Percentiles rank a stretch among this genome's conserved stretches.
Evolutionary conservation across 2,113 vertebrate genomes (phyloP).

Genomic region (Eretmochelys imbricata): DNA sequence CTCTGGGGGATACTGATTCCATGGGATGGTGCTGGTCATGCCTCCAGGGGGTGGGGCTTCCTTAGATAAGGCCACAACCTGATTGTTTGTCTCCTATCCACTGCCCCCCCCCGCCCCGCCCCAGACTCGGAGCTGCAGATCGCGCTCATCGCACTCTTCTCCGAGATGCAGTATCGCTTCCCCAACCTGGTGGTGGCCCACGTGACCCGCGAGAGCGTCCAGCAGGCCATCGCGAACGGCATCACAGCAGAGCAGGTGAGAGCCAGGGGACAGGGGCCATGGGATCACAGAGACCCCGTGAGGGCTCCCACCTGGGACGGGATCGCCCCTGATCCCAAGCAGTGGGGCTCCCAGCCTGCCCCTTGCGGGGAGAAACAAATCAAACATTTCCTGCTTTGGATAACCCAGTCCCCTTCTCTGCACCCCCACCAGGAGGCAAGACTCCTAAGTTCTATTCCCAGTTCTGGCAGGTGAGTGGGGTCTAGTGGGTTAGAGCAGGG

Average conservation of each 20-base stretch:
- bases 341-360: background rate
- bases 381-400: background rate
- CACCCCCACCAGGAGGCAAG: background rate
- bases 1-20: background rate
- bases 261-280: background rate
- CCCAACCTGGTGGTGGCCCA: slow-evolving; percentile 92
- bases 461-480: background rate
- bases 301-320: background rate
- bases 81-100: background rate
- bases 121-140: slow-evolving; percentile 92
- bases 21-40: background rate
- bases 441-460: background rate
- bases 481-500: no score
- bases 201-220: slow-evolving; percentile 90
- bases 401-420: background rate
- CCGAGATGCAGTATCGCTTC: slow-evolving; percentile 93
- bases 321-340: background rate
- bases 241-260: slow-evolving; percentile 90
- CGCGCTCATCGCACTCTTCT: slow-evolving; percentile 92
- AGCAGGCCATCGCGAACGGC: slow-evolving; percentile 92
- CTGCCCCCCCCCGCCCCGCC: background rate
- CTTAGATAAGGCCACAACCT: no score
- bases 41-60: background rate
- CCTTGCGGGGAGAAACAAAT: background rate
- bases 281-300: background rate